These are phyloP conservation scores for Actinostola sp. DNA, from an alignment of 92 coral and sea anemone species.

Conservation along the genomic window DNA sequence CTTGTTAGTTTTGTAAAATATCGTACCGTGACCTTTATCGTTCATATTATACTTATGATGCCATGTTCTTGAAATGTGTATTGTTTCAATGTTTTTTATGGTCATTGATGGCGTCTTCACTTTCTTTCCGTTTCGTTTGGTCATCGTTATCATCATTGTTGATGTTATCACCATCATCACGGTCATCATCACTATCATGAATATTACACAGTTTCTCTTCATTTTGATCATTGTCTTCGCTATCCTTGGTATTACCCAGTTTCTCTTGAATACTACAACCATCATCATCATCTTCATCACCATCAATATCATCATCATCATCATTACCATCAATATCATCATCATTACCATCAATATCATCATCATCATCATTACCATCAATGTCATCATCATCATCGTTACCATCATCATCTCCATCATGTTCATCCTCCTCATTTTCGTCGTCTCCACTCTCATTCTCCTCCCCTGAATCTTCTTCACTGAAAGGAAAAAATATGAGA, in stretches of 20 bases:
- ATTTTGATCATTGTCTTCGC: constrained; percentile 23
- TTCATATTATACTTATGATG: too few species aligned
- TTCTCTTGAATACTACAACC: background rate
- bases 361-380: background rate
- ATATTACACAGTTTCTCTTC: constrained; percentile 11
- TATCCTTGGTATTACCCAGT: constrained; percentile 1
- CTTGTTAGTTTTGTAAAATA: too few species aligned
- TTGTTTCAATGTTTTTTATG: background rate
- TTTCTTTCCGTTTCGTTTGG: background rate
- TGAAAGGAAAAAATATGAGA: too few species aligned
- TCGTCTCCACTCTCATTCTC: background rate
- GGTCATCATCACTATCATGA: constrained; percentile 17
- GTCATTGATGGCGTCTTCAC: background rate
- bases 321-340: constrained; percentile 5
- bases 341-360: constrained; percentile 5
- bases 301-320: background rate
- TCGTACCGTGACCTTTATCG: too few species aligned
- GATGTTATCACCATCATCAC: constrained; percentile 3
- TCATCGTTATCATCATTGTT: background rate
- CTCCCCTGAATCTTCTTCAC: too few species aligned
- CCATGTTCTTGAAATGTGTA: too few species aligned
- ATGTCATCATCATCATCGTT: constrained; percentile 6
- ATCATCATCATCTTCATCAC: constrained; percentile 8
- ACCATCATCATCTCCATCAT: constrained; percentile 17
- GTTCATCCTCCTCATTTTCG: constrained; percentile 46